phyloP scores from a whole-genome alignment of 1,140 invertebrate species.

The Drosophila sechellia region DNA sequence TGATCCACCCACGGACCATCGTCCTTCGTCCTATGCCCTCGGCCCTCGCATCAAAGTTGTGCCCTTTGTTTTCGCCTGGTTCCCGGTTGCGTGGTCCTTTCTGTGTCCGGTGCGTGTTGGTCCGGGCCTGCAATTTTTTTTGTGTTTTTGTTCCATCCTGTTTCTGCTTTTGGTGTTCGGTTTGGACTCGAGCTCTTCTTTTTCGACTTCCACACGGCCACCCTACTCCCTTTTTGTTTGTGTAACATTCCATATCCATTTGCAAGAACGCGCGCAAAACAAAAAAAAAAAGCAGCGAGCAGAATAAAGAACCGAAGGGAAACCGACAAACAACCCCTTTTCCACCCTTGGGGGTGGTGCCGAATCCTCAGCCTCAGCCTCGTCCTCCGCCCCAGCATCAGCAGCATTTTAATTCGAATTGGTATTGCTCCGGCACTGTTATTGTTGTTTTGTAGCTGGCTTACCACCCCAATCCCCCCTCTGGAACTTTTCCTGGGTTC shows the following conservation, averaged over 20 bases:
- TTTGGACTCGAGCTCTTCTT: conserved; percentile 46
- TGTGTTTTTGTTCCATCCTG: conserved; percentile 17
- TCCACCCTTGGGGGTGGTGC: conserved; percentile 38
- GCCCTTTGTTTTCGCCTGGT: conserved; percentile 40
- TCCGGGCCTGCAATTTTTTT: conserved; percentile 19
- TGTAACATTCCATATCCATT: conserved; percentile 81
- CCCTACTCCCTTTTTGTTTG: conserved; percentile 60
- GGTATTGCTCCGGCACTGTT: conserved; percentile 73
- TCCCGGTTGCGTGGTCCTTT: conserved; percentile 43
- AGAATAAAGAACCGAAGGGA: conserved; percentile 12
- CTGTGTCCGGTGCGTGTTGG: conserved; percentile 49
- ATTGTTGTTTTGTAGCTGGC: conserved; percentile 63
- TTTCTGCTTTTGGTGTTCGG: conserved; percentile 31
- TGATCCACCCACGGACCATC: not conserved
- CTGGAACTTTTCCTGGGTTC: conserved; percentile 1
- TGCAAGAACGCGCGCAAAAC: conserved; percentile 56
- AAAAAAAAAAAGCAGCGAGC: not conserved
- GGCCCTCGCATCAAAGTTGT: conserved; percentile 29
- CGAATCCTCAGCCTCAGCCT: conserved; percentile 31
- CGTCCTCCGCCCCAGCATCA: conserved; percentile 41
- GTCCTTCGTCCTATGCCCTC: conserved; percentile 4
- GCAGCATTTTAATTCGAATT: conserved; percentile 82
- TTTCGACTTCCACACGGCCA: conserved; percentile 55
- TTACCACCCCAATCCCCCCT: conserved; percentile 22
- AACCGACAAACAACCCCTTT: conserved; percentile 68